Base-by-base conservation (phyloP, 1,140 invertebrate genomes). In the Panulirus ornatus region DNA sequence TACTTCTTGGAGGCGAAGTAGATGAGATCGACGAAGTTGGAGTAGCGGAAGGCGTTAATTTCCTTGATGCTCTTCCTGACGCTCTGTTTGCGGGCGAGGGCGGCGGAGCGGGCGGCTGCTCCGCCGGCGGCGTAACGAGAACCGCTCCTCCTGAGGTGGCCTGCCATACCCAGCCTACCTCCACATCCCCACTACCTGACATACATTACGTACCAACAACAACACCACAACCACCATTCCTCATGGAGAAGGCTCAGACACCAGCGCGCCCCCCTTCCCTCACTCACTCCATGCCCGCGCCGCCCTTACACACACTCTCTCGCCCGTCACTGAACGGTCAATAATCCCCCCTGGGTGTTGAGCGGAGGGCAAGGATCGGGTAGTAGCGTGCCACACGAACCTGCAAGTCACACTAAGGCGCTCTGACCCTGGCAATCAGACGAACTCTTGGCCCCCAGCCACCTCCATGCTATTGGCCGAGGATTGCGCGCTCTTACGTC, bases 1-100 rank as follows among this genome's bases (percentile, higher is more conserved):
- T 75, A 89, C 87, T 71, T 82, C 70, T 83, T 89, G 66, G 87
- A 89, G 38, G 66, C 34, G 87, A 89, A 89, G 81, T 89, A 89
- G 38, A 89, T 47, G n/a, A 89, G 87, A 44, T 89, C 87, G n/a
- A 89, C 51, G 47, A 89, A 89, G 79, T 27, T 89, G 66, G 87
- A 89, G 87, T 89, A 89, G 8, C 87, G 78, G 79, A 89, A 89
- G 38, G 78, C 87, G 44, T 81, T 89, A 44, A 89, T n/a, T 38
- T 89, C 87, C 70, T 75, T 82, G 66, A 89, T 73, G 70, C 87
- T 89, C 47, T 75, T 75, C 70, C 87, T 36, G 27, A 89, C 87
- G 51, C 87, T 89, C 79, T 83, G 44, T 36, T 89, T 89, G 16
- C 87, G 79, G 27, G 38, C n/a, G 22, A 89, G 47, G 42, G 40